Evolutionary conservation across 2,113 vertebrate genomes (phyloP), one percentile per base, ranked within the genome.

Genomic region (Narcine bancroftii): DNA sequence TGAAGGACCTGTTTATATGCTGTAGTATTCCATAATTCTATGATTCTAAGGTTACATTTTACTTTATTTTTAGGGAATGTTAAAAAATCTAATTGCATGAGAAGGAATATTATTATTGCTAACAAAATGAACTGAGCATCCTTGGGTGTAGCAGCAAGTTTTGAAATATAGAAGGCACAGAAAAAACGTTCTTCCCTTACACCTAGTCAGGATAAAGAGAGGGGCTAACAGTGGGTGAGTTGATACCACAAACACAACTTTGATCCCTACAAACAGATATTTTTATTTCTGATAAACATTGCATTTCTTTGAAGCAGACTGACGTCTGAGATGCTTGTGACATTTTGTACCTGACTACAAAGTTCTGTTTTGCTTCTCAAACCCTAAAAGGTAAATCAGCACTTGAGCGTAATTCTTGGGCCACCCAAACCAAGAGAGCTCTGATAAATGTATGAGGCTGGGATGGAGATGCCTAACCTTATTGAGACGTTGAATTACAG

Each of bases 341-440:
- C 63, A 45, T n/a, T 15, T 69, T 45, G 65, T 69, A 91, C 24
- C 45, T 6, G 1, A 42, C n/a, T 91, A 91, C 36, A 91, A 71
- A 71, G 26, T 13, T 91, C 7, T 69, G 39, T 15, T 91, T 69
- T 11, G 65, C 89, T 45, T 91, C 47, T 91, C 89, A 92, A 93
- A 93, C 21, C 93, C 92, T 56, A 94, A n/a, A 21, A 96, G 93
- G 50, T 77, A 92, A 75, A 94, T 93, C 0, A 94, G 92, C 4
- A 91, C 75, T 53, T 92, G 75, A 0, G 94, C 76, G 2, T 93
- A 93, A 92, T 93, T 95, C 92, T 94, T 92, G 0, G 95, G 92
- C 94, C 94, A 93, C 42, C 93, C 93, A 17, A 17, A 24, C 93
- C 93, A 94, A 0, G 94, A 63, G 29, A 93, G 15, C 0, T 2